Evolutionary conservation across 2,797 vertebrate genomes (phyloP).

Genomic region (Rhodeus uyekii): DNA sequence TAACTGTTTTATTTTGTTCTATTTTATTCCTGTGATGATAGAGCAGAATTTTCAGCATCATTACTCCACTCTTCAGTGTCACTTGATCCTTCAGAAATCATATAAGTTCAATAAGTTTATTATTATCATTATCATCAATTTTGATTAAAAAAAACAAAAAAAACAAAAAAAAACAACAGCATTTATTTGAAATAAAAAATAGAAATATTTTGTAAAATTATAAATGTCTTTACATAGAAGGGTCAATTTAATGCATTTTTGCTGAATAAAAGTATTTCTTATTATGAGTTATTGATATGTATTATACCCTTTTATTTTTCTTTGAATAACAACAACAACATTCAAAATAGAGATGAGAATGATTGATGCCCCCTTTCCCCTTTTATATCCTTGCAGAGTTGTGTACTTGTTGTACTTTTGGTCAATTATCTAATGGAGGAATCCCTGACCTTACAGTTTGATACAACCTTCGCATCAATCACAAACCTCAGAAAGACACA

Average conservation of each 20-base stretch:
- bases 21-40: too few species aligned
- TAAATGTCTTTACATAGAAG: background rate
- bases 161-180: too few species aligned
- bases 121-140: too few species aligned
- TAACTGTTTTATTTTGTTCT: too few species aligned
- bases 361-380: background rate
- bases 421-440: conserved; percentile 27
- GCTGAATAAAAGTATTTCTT: background rate
- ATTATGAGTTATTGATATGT: background rate
- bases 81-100: too few species aligned
- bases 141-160: too few species aligned
- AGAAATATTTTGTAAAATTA: background rate
- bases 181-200: background rate
- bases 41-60: too few species aligned
- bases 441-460: conserved; percentile 39
- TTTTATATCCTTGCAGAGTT: background rate
- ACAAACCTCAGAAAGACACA: conserved; percentile 24
- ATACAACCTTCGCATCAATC: conserved; percentile 28
- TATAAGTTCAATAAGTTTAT: too few species aligned
- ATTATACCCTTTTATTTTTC: background rate
- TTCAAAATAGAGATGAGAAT: background rate
- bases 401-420: conserved; percentile 4
- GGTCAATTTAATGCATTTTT: conserved; percentile 1
- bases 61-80: too few species aligned
- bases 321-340: background rate